These are phyloP conservation scores for Zaprionus vittiger DNA, from an alignment of 1,140 invertebrate species.

Conservation along the genomic window DNA sequence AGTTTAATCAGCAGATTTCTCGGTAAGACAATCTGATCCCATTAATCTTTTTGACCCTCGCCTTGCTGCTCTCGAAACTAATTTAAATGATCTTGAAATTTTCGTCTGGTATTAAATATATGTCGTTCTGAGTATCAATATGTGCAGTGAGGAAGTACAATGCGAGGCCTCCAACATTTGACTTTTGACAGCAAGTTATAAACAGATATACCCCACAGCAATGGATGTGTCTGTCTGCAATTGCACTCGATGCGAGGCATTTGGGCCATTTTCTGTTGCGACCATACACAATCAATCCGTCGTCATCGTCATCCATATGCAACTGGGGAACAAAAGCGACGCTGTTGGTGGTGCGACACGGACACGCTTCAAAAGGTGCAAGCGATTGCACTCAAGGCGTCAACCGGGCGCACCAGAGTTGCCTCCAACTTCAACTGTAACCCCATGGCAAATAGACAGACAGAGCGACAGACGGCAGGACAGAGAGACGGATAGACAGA, in stretches of 20 bases:
- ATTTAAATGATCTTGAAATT: too few species aligned
- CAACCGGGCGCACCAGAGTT: constrained; percentile 55
- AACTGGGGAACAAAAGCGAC: constrained; percentile 46
- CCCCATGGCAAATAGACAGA: neutral
- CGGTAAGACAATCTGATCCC: too few species aligned
- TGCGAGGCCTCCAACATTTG: too few species aligned
- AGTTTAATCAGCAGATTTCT: too few species aligned
- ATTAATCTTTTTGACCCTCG: too few species aligned
- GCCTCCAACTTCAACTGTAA: constrained; percentile 19
- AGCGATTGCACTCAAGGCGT: constrained; percentile 75
- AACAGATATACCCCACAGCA: neutral
- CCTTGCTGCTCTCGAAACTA: too few species aligned
- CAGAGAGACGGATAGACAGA: constrained; percentile 6
- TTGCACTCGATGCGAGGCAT: neutral
- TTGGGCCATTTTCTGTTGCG: constrained; percentile 4
- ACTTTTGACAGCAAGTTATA: too few species aligned
- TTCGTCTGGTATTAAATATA: too few species aligned
- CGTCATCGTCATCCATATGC: constrained; percentile 24
- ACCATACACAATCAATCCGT: neutral
- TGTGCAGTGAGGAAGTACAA: too few species aligned
- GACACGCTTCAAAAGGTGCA: constrained; percentile 79
- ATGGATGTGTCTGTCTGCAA: neutral
- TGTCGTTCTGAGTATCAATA: too few species aligned
- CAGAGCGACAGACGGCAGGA: neutral
- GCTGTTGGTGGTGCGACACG: constrained; percentile 69